phyloP scores from a whole-genome alignment of 2,888 invertebrate species.

The Apamea monoglypha region DNA sequence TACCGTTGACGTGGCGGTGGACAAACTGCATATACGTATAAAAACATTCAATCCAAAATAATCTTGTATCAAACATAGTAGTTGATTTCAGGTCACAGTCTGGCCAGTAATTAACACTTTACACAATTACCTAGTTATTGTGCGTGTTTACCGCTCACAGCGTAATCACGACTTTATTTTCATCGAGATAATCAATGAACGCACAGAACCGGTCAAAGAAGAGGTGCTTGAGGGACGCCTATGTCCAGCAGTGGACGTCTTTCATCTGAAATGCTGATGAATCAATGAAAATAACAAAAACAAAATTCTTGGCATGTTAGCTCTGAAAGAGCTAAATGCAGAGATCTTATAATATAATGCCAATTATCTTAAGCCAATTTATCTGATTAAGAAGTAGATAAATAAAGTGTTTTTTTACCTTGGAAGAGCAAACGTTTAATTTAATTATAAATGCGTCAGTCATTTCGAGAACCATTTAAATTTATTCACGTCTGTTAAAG shows the following conservation, averaged over 20 bases:
- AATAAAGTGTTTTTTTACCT: not conserved
- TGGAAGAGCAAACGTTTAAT: not conserved
- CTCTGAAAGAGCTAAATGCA: not conserved
- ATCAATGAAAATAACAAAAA: not conserved
- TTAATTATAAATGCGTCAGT: not conserved
- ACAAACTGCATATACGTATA: no score
- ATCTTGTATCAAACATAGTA: not conserved
- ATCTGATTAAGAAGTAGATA: not conserved
- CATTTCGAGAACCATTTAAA: not conserved
- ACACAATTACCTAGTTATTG: conserved; percentile 14
- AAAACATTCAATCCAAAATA: not conserved
- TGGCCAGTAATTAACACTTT: conserved; percentile 8
- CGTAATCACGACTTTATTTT: not conserved
- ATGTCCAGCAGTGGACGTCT: no score
- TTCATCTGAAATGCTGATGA: no score
- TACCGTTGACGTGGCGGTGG: no score
- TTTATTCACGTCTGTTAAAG: conserved; percentile 3
- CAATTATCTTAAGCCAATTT: conserved; percentile 7
- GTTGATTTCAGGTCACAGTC: not conserved
- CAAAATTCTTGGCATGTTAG: not conserved
- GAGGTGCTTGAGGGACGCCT: no score
- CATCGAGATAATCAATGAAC: not conserved
- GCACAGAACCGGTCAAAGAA: no score
- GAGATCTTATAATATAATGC: not conserved
- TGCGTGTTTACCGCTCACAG: not conserved